Conservation (phyloP, 2,113 vertebrate species). For the Heterotilapia buettikoferi region DNA sequence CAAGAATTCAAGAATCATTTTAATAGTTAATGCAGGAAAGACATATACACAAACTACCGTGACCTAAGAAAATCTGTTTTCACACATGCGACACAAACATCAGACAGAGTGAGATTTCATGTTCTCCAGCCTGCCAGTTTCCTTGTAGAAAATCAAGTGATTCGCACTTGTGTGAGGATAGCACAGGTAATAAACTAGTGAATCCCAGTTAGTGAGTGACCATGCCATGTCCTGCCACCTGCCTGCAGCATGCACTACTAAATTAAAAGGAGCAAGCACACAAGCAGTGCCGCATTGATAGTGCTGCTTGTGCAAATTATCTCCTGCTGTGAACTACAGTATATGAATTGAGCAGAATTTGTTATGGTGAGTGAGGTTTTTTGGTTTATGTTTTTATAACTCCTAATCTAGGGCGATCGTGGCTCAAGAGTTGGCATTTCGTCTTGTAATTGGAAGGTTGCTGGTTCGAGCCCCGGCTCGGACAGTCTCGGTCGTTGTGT, state of each 20-base stretch:
- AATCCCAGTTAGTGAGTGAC: background rate
- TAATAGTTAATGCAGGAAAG: background rate
- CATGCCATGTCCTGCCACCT: background rate
- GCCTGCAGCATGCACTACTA: background rate
- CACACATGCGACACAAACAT: background rate
- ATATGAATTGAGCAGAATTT: background rate
- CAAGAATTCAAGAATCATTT: background rate
- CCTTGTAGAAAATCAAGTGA: background rate
- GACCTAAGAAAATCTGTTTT: background rate
- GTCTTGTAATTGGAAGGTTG: background rate
- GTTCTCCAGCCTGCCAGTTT: background rate
- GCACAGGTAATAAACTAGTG: too few relatives aligned
- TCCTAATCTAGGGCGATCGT: background rate
- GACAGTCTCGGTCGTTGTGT: background rate
- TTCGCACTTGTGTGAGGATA: background rate
- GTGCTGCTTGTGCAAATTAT: background rate
- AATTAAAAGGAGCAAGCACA: background rate
- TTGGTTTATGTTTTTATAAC: background rate
- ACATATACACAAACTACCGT: background rate
- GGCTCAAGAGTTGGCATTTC: background rate
- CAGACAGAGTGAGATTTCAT: background rate
- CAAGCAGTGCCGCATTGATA: background rate
- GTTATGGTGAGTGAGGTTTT: background rate
- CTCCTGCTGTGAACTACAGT: background rate
- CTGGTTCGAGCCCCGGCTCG: background rate